phyloP scores from a whole-genome alignment of 2,113 vertebrate genomes.

The Microcebus ravelobensis region DNA sequence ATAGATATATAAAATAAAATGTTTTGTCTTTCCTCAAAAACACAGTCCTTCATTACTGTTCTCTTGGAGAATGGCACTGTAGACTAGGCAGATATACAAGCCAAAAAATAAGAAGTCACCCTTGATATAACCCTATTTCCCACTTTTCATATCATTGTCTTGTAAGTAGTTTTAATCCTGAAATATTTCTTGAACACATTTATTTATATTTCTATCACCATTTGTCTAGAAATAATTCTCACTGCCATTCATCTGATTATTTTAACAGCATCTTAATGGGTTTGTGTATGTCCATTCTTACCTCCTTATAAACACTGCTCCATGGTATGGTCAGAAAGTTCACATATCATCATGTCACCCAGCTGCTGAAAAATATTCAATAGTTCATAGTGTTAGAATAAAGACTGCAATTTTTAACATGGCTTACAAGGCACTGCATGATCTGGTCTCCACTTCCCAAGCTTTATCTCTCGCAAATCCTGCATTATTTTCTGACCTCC shows the following conservation, averaged over 20 bases:
- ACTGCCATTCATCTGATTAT: neutral
- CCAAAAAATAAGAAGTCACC: neutral
- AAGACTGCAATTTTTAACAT: constrained; percentile 17
- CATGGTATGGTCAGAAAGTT: constrained; percentile 19
- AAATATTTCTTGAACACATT: neutral
- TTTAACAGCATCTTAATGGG: neutral
- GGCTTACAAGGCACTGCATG: neutral
- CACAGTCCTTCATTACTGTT: neutral
- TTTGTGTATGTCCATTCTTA: constrained; percentile 5
- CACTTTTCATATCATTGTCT: constrained; percentile 21
- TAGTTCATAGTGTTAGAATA: neutral
- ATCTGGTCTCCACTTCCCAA: neutral
- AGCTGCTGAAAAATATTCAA: constrained; percentile 34
- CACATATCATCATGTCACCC: neutral
- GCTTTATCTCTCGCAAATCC: neutral
- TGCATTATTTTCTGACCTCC: neutral
- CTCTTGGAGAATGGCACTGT: neutral
- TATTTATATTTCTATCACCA: neutral
- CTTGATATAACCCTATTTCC: neutral
- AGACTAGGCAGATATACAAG: neutral
- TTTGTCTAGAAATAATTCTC: neutral
- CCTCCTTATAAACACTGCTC: neutral
- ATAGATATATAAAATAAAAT: constrained; percentile 1
- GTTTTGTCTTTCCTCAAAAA: neutral
- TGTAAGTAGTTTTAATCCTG: neutral